Base-by-base conservation (phyloP, 1,140 invertebrate species). In the Musca domestica region DNA sequence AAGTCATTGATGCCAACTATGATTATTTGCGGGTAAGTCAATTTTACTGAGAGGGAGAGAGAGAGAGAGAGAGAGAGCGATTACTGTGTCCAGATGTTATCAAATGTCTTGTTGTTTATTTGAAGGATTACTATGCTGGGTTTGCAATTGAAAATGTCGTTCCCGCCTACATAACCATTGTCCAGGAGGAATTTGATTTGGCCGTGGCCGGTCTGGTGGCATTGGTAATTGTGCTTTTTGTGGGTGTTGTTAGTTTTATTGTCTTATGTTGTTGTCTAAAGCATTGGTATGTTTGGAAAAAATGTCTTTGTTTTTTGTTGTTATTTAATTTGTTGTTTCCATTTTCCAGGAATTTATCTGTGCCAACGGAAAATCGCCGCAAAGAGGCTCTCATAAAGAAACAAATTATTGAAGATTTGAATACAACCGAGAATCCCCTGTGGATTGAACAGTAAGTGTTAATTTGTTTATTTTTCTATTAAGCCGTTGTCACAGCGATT, bases 381-480 rank as follows among this genome's bases (percentile, higher is more conserved):
- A 92, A 92, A 66, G 91, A 93, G 74, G 90, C 90, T 54, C 77
- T 94, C n/a, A 92, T 92, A 19, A 90, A 92, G 66, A 89, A 93
- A 68, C 87, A 91, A 69, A 91, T 94, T 48, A 88, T 94, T 25
- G 91, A 94, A 74, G 92, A 94, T 74, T 81, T 94, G 12, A 91
- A 92, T 71, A 94, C 92, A 2, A 96, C 93, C 0, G 94, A 96
- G 82, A 96, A 96, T 86, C 94, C 94, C 0, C 83, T 96, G 1
- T 96, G 94, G 94, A 91, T 95, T 52, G 94, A 96, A 85, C 93
- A 94, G 90, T 92, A 79, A 86, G 89, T 84, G n/a, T n/a, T n/a
- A n/a, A n/a, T n/a, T n/a, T n/a, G n/a, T n/a, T n/a, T n/a, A n/a
- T n/a, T n/a, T n/a, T n/a, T n/a, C n/a, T n/a, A n/a, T n/a, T n/a